phyloP scores from a whole-genome alignment of 2,113 vertebrate genomes.

The Pseudorasbora parva region DNA sequence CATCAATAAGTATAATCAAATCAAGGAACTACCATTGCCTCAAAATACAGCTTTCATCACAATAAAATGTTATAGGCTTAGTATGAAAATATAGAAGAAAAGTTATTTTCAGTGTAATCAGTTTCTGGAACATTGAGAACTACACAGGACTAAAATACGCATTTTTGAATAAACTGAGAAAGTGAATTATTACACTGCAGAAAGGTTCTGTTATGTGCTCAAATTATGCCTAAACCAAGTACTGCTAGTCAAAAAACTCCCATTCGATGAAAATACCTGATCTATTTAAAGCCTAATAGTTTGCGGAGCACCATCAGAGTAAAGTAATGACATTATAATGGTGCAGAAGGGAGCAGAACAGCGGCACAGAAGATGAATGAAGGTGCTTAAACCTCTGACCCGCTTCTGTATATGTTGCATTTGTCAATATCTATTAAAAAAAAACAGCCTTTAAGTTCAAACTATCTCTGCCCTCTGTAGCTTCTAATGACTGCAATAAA shows the following conservation, averaged over 20 bases:
- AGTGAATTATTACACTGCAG: neutral
- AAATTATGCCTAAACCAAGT: neutral
- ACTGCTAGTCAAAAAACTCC: neutral
- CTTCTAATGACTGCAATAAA: constrained; percentile 42
- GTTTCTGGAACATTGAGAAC: neutral
- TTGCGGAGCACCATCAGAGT: neutral
- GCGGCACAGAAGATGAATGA: constrained; percentile 21
- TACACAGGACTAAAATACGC: neutral
- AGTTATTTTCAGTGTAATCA: neutral
- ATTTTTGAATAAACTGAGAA: neutral
- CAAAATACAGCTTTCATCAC: constrained; percentile 14
- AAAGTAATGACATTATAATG: constrained; percentile 23
- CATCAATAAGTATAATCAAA: constrained; percentile 39
- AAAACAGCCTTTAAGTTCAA: constrained; percentile 40
- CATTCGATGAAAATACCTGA: constrained; percentile 24
- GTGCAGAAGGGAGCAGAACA: neutral
- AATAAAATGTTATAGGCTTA: neutral
- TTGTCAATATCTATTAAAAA: constrained; percentile 39
- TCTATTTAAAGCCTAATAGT: constrained; percentile 28
- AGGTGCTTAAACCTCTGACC: constrained; percentile 34
- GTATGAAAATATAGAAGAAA: neutral
- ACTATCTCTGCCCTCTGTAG: constrained; percentile 9
- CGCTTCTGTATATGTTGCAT: constrained; percentile 38
- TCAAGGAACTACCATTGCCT: constrained; percentile 11
- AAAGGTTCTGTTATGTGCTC: neutral